Percentiles rank a stretch among this genome's conserved stretches.
phyloP scores from a whole-genome alignment of 2,113 vertebrate species.

The Pseudonaja textilis region DNA sequence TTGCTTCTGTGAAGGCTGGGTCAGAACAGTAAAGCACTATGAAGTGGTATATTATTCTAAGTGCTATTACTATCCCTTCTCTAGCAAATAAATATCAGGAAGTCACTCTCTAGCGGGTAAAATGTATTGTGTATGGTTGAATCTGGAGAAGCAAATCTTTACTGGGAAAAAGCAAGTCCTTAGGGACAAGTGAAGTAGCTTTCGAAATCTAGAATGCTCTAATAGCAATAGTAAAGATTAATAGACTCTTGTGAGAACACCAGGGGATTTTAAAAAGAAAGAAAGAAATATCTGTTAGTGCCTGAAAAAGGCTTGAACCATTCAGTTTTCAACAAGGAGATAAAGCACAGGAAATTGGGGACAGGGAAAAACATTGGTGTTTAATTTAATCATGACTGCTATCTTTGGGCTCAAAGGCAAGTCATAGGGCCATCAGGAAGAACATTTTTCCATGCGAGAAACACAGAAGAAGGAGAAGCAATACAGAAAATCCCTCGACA shows the following conservation, averaged over 20 bases:
- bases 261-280: neutral
- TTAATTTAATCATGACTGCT: conserved; percentile 64
- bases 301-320: conserved; percentile 49
- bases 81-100: conserved; percentile 43
- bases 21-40: no score
- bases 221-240: conserved; percentile 57
- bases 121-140: conserved; percentile 56
- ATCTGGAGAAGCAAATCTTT: conserved; percentile 59
- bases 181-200: conserved; percentile 52
- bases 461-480: conserved; percentile 58
- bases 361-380: conserved; percentile 51
- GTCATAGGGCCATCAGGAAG: conserved; percentile 60
- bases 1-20: no score
- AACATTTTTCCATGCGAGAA: conserved; percentile 54
- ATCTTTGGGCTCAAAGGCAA: conserved; percentile 51
- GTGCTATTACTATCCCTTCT: conserved; percentile 24
- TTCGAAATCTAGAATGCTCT: conserved; percentile 51
- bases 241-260: conserved; percentile 49
- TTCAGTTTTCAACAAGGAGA: conserved; percentile 50
- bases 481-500: neutral
- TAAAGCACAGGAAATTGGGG: conserved; percentile 53
- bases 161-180: conserved; percentile 43
- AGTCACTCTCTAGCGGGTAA: conserved; percentile 49
- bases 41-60: no score
- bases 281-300: conserved; percentile 8